phyloP scores from a whole-genome alignment of 2,797 vertebrate genomes.

The Lagodon rhomboides region DNA sequence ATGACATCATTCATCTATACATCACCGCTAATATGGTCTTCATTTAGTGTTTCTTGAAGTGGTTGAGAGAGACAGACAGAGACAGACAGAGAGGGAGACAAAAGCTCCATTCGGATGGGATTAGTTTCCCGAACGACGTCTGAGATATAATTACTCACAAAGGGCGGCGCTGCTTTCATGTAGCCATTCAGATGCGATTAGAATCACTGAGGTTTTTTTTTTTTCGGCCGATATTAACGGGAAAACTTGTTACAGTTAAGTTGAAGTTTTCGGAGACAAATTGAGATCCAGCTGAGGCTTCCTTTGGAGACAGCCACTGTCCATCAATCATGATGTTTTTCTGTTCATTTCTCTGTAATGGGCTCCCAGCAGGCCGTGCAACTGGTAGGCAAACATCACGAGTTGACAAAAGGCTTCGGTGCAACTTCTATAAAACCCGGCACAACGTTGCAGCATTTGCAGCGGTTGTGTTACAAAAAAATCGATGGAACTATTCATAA shows the following conservation, averaged over 20 bases:
- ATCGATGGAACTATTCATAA: neutral
- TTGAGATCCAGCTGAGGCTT: conserved; percentile 15
- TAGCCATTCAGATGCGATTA: conserved; percentile 51
- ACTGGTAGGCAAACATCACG: neutral
- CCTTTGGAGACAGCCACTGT: neutral
- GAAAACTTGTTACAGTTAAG: conserved; percentile 12
- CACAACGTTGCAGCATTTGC: neutral
- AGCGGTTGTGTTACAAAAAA: too few relatives aligned
- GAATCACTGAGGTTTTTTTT: conserved; percentile 29
- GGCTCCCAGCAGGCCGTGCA: conserved; percentile 11
- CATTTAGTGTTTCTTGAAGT: conserved; percentile 63
- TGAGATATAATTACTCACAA: conserved; percentile 64
- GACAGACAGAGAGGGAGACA: conserved; percentile 47
- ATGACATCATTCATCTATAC: conserved; percentile 68
- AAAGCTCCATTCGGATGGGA: conserved; percentile 59
- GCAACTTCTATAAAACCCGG: too few relatives aligned
- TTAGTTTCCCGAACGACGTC: conserved; percentile 58
- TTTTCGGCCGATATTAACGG: conserved; percentile 30
- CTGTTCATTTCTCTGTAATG: neutral
- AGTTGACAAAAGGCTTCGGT: neutral
- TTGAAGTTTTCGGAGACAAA: conserved; percentile 20
- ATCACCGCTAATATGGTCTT: conserved; percentile 69
- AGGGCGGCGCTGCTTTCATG: conserved; percentile 51
- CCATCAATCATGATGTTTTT: neutral
- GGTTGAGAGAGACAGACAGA: conserved; percentile 41